Evolutionary conservation across 2,888 invertebrate genomes (phyloP).

Genomic region (Netelia inedita): DNA sequence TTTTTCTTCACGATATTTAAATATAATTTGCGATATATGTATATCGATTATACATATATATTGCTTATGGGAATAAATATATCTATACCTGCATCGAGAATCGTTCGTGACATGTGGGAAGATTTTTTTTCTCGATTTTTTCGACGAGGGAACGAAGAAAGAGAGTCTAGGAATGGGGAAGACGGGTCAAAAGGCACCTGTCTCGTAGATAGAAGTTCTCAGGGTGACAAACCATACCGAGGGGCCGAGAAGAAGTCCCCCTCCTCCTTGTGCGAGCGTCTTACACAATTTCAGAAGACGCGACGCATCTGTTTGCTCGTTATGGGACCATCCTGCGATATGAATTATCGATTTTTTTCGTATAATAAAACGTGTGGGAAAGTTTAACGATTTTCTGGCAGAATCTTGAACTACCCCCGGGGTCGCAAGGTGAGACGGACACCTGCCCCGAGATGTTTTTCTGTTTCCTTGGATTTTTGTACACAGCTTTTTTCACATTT

Average conservation of each 20-base stretch:
- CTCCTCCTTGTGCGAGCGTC: conserved; percentile 10
- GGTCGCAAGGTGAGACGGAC: conserved; percentile 20
- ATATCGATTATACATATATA: background rate
- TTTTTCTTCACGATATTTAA: too few relatives aligned
- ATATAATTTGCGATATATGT: too few relatives aligned
- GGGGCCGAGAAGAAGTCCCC: conserved; percentile 1
- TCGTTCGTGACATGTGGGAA: conserved; percentile 64
- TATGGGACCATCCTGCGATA: conserved; percentile 31
- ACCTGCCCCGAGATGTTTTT: conserved; percentile 25
- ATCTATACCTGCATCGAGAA: conserved; percentile 38
- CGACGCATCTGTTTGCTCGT: conserved; percentile 32
- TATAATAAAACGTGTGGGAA: conserved; percentile 39
- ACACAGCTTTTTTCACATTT: background rate
- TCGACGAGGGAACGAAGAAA: conserved; percentile 7
- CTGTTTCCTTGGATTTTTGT: background rate
- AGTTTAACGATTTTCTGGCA: conserved; percentile 6
- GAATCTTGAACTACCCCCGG: background rate
- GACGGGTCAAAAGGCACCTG: conserved; percentile 40
- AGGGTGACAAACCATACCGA: conserved; percentile 46
- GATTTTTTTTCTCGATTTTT: conserved; percentile 67
- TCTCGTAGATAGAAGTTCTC: conserved; percentile 32
- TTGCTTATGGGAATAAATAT: background rate
- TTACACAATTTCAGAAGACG: conserved; percentile 10
- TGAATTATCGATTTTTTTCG: conserved; percentile 51
- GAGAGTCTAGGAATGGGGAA: conserved; percentile 3